Evolutionary conservation across 2,113 vertebrate genomes (phyloP).

Genomic region (Scytalopus superciliaris): DNA sequence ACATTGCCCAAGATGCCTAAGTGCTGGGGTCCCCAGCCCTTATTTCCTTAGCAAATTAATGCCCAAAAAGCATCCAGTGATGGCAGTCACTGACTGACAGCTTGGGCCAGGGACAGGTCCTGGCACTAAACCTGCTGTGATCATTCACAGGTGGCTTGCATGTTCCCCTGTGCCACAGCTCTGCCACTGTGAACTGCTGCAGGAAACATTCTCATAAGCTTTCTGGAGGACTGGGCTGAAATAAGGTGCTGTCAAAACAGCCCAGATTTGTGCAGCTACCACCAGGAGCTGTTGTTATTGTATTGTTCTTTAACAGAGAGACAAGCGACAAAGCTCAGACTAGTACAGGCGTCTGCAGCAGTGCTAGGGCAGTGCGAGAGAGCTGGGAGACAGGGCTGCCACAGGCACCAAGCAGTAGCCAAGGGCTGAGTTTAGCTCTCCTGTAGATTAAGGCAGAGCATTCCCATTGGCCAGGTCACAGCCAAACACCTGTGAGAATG

Average conservation of each 20-base stretch:
- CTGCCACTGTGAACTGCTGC: not conserved
- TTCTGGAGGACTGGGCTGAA: not conserved
- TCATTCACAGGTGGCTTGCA: not conserved
- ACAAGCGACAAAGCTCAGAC: not conserved
- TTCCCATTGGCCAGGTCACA: not conserved
- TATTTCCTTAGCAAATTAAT: not conserved
- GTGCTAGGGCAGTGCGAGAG: not conserved
- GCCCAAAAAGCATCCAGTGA: not conserved
- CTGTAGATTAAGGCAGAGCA: not conserved
- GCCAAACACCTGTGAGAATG: not conserved
- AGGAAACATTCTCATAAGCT: not conserved
- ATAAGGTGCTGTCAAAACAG: constrained; percentile 35
- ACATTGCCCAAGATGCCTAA: too few relatives aligned
- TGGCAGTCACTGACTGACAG: not conserved
- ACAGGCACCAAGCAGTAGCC: not conserved
- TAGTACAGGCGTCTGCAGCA: fast-evolving
- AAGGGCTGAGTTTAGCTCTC: not conserved
- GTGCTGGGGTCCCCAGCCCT: not conserved
- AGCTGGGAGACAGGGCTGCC: not conserved
- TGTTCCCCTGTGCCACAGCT: not conserved
- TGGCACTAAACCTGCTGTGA: fast-evolving
- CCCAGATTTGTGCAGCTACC: constrained; percentile 3
- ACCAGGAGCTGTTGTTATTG: not conserved
- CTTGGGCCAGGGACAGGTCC: not conserved
- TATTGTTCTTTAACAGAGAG: constrained; percentile 5